Evolutionary conservation across 1,140 invertebrate species (phyloP), one percentile per base, ranked within the genome.

Genomic region (Cydia amplana): DNA sequence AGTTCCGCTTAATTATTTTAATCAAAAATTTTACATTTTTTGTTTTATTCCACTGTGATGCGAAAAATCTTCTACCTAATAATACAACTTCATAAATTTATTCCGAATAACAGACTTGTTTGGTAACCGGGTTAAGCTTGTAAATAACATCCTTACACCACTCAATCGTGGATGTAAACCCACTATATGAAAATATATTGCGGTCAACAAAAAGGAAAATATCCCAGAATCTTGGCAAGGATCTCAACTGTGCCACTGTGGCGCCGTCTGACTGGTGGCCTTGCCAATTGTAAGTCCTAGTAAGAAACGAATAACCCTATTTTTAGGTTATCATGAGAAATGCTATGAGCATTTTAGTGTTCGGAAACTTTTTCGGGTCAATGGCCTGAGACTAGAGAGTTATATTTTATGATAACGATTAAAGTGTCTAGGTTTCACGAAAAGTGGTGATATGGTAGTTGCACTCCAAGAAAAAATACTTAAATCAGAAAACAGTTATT

Each of bases 241-340:
- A 76, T 70, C 76, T 74, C 65, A 85, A 86, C 75, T 87, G 74
- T 85, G 84, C 81, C 80, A 79, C 55, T 51, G 70, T 74, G 85
- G 86, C 84, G 85, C 84, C 79, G 73, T 72, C 75, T 77, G 80
- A 73, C 75, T 51, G 72, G 63, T 73, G 76, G 74, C 79, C 80
- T 81, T 79, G 84, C 80, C 78, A 83, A 82, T 82, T 79, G 78
- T 83, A 73, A 80, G 82, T 77, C 77, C 78, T 80, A 78, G 79
- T 83, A 81, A 74, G 60, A 28, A 75, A 55, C 23, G 73, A 80
- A 75, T 72, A 73, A 74, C 73, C 49, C 32, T 46, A 60, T 70
- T 70, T 70, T 20, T 70, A 36, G 65, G 65, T 70, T 18, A 70
- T 23, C 65, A 70, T 43, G 32, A 36, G 51, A n/a, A 74, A 23